Evolutionary conservation across 2,888 invertebrate genomes (phyloP), one percentile per base, ranked within the genome.

Genomic region (Bellardia bayeri): DNA sequence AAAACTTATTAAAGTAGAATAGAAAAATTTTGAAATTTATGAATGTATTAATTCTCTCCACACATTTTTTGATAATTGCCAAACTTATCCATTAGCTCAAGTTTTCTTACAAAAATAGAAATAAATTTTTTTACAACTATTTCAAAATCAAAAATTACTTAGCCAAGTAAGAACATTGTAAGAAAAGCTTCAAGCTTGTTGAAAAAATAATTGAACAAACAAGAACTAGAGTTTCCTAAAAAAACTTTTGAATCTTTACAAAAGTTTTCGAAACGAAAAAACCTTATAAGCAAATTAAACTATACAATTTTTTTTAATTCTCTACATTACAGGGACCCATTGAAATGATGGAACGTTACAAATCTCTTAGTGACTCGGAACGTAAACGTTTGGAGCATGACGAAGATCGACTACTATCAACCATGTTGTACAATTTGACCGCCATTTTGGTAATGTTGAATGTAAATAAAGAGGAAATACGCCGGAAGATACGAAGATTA

Each of bases 281-380:
- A 58, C 11, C 13, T 16, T 37, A 45, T 9, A 6, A 11, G 8
- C 45, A 33, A 42, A 79, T 56, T 5, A 37, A 37, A 37, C 37
- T 37, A 37, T 6, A 3, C 5, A 66, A 30, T n/a, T 51, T 75
- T 13, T 51, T 75, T 63, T 3, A 23, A 23, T 23, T 23, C 23
- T 23, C 23, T 23, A 23, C 23, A 23, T 23, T 23, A 23, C 40
- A 95, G 95, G 99, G 99, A 30, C 98, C 99, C 51, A 96, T 97
- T 80, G 99, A 99, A 94, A 99, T 99, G 99, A 99, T 99, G 98
- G 99, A 99, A 91, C 96, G 99, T 90, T 99, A 99, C 94, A 98
- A 98, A 92, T 96, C 97, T 79, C 94, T 99, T 82, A 98, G 98
- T 91, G 98, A 98, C 75, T 98, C 97, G 37, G 98, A 98, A 91